phyloP scores from a whole-genome alignment of 2,888 invertebrate genomes.

The Agrilus mali region DNA sequence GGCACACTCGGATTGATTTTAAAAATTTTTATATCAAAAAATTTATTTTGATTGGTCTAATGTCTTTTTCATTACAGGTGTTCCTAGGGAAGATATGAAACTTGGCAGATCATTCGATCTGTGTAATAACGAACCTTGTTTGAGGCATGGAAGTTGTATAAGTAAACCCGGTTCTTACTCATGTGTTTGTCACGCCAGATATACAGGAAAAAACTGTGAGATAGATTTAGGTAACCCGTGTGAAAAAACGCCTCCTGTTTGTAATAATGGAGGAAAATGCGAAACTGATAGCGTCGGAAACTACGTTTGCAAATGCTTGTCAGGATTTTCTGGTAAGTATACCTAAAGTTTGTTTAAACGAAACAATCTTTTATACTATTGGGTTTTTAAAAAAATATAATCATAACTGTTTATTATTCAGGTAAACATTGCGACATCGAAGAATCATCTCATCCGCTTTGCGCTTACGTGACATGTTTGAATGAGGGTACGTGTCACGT shows the following conservation, averaged over 20 bases:
- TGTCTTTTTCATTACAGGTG: constrained; percentile 27
- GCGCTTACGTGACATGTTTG: constrained; percentile 63
- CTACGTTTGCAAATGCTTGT: constrained; percentile 57
- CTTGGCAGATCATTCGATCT: constrained; percentile 46
- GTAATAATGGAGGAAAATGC: constrained; percentile 64
- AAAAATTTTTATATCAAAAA: too few species aligned
- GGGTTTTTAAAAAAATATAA: too few species aligned
- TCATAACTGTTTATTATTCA: constrained; percentile 18
- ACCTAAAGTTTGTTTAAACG: too few species aligned
- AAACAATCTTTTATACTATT: too few species aligned
- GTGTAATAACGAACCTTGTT: constrained; percentile 69
- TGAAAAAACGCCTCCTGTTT: constrained; percentile 43
- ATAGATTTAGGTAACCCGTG: constrained; percentile 68
- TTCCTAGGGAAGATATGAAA: constrained; percentile 42
- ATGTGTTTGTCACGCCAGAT: constrained; percentile 74
- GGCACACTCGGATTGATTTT: too few species aligned
- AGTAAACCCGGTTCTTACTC: constrained; percentile 66
- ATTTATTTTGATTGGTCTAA: too few species aligned
- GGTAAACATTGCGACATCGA: constrained; percentile 61
- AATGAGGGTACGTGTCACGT: constrained; percentile 69
- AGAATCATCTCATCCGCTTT: constrained; percentile 53
- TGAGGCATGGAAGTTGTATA: constrained; percentile 70
- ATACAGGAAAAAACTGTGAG: constrained; percentile 79
- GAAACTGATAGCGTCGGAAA: constrained; percentile 53
- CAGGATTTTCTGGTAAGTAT: constrained; percentile 48